A percentile compares a stretch with the other conserved stretches of the same genome.
Evolutionary conservation across 2,113 vertebrate species (phyloP).

Genomic region (Calonectris borealis): DNA sequence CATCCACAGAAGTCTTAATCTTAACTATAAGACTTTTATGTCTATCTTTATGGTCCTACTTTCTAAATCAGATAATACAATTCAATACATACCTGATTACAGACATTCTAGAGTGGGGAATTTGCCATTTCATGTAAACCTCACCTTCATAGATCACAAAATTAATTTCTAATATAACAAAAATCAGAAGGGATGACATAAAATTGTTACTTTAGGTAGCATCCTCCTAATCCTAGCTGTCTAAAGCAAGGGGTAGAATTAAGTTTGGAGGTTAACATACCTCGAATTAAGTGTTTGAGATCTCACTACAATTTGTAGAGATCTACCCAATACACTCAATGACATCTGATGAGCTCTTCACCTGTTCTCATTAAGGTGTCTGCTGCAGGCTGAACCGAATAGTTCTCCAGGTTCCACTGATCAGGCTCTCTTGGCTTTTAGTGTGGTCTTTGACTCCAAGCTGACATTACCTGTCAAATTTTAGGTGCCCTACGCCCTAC

Average conservation of each 20-base stretch:
- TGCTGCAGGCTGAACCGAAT: not conserved
- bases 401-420: not conserved
- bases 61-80: not conserved
- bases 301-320: not conserved
- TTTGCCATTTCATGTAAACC: not conserved
- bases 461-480: not conserved
- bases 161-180: not conserved
- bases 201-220: not conserved
- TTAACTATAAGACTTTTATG: not conserved
- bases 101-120: not conserved
- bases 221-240: not conserved
- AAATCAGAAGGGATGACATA: not conserved
- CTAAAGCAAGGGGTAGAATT: not conserved
- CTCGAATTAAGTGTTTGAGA: not conserved
- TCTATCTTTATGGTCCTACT: not conserved
- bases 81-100: not conserved
- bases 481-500: not conserved
- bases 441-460: not conserved
- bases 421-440: not conserved
- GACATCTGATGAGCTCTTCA: not conserved
- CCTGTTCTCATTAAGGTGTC: not conserved
- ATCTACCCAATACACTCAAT: not conserved
- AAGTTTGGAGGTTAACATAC: not conserved
- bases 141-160: not conserved
- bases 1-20: not conserved